Percentiles rank a stretch among this genome's conserved stretches.
phyloP scores from a whole-genome alignment of 2,888 invertebrate species.

The Scrobipalpa costella region DNA sequence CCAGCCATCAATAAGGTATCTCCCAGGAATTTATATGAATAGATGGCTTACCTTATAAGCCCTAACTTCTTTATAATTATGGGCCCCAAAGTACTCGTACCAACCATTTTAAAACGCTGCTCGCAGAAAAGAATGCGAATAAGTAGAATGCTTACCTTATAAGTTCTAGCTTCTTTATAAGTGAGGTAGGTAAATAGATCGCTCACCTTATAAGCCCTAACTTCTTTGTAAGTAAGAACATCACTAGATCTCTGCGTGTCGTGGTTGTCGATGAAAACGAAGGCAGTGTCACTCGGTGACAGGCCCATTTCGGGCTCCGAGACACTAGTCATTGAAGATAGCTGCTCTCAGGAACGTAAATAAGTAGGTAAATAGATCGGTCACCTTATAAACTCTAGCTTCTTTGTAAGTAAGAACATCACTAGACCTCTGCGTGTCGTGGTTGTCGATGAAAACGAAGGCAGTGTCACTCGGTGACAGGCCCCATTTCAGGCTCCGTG shows the following conservation, averaged over 20 bases:
- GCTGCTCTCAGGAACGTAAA: too few species aligned
- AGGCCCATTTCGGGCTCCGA: conserved; percentile 72
- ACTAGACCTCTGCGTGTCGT: background rate
- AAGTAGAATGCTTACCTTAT: background rate
- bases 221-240: conserved; percentile 85
- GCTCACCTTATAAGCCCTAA: conserved; percentile 84
- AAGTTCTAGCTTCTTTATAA: background rate
- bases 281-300: conserved; percentile 80
- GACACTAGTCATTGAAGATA: conserved; percentile 73
- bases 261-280: conserved; percentile 93
- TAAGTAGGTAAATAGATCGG: too few species aligned
- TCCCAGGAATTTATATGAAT: too few species aligned
- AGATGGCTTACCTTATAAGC: too few species aligned
- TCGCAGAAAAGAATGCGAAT: background rate
- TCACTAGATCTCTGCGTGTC: conserved; percentile 89
- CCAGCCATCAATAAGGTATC: too few species aligned
- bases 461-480: background rate
- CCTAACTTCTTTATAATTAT: too few species aligned
- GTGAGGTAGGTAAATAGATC: background rate
- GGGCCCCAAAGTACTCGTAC: too few species aligned
- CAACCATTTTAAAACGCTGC: background rate
- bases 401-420: background rate
- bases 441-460: background rate
- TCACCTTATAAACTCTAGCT: background rate
- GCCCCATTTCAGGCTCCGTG: background rate